A percentile compares a stretch with the other conserved stretches of the same genome.
These are phyloP conservation scores for Acrossocheilus wenchowensis DNA, from an alignment of 2,797 vertebrate species.

Conservation along the genomic window DNA sequence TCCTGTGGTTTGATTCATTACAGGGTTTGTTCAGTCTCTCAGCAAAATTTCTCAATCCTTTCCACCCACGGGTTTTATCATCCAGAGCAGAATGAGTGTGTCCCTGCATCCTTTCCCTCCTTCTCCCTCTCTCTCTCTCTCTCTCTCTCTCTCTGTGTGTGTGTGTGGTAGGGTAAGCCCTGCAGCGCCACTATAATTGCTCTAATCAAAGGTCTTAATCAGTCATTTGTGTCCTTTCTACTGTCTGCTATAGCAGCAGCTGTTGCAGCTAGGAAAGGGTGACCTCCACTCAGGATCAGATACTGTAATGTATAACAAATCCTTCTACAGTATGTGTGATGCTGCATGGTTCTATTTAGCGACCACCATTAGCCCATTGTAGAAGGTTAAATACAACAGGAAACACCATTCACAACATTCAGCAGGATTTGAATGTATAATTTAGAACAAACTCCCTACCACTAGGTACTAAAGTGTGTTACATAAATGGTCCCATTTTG, in stretches of 20 bases:
- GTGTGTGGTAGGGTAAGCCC: slow-evolving; percentile 42
- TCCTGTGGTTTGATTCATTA: slow-evolving; percentile 38
- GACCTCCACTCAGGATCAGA: slow-evolving; percentile 29
- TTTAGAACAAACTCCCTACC: background rate
- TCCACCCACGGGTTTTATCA: slow-evolving; percentile 11
- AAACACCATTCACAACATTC: background rate
- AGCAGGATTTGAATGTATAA: background rate
- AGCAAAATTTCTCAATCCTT: slow-evolving; percentile 4
- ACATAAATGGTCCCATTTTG: background rate
- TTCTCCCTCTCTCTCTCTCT: background rate
- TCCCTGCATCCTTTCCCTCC: slow-evolving; percentile 21
- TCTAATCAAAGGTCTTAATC: slow-evolving; percentile 64
- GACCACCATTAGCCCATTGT: background rate
- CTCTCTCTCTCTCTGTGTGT: background rate
- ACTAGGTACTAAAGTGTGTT: background rate
- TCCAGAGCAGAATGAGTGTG: slow-evolving; percentile 23
- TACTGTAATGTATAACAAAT: background rate
- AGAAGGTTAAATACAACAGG: background rate
- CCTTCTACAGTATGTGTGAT: background rate
- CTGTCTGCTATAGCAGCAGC: slow-evolving; percentile 51
- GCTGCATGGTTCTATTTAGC: background rate
- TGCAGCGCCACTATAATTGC: slow-evolving; percentile 57
- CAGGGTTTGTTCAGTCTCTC: slow-evolving; percentile 21
- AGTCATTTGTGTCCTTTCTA: slow-evolving; percentile 59
- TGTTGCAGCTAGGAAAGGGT: slow-evolving; percentile 43